phyloP scores from a whole-genome alignment of 2,797 vertebrate species.

The Myripristis jacobus region DNA sequence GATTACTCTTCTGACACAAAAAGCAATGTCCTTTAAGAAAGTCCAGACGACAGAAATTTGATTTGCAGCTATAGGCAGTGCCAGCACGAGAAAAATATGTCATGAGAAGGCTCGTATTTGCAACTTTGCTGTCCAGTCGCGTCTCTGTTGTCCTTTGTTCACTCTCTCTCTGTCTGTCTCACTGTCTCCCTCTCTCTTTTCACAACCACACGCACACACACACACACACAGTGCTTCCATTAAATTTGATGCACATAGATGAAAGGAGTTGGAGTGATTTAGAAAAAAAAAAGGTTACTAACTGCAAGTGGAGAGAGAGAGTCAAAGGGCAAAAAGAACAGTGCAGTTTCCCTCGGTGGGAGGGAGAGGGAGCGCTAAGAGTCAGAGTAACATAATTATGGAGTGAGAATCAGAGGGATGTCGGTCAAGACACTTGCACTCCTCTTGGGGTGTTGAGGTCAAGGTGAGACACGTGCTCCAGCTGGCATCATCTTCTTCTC shows the following conservation, averaged over 20 bases:
- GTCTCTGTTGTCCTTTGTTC: background rate
- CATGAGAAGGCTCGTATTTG: conserved; percentile 29
- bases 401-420: background rate
- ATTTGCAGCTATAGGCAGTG: conserved; percentile 34
- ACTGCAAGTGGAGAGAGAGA: background rate
- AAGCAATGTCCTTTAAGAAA: conserved; percentile 15
- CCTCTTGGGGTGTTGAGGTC: too few relatives aligned
- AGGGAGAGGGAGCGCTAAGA: too few relatives aligned
- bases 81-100: conserved; percentile 21
- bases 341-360: background rate
- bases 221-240: background rate
- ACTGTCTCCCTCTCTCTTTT: background rate
- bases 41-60: conserved; percentile 21
- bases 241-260: background rate
- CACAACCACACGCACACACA: too few relatives aligned
- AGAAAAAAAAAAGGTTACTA: background rate
- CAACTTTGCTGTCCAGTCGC: background rate
- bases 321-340: background rate
- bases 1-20: conserved; percentile 16
- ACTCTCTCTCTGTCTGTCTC: background rate
- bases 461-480: too few relatives aligned
- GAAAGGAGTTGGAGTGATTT: background rate
- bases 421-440: too few relatives aligned
- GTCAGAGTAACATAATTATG: background rate
- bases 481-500: background rate